These are phyloP conservation scores for Ochotona curzoniae DNA, from an alignment of 2,113 vertebrate species.

Conservation along the genomic window DNA sequence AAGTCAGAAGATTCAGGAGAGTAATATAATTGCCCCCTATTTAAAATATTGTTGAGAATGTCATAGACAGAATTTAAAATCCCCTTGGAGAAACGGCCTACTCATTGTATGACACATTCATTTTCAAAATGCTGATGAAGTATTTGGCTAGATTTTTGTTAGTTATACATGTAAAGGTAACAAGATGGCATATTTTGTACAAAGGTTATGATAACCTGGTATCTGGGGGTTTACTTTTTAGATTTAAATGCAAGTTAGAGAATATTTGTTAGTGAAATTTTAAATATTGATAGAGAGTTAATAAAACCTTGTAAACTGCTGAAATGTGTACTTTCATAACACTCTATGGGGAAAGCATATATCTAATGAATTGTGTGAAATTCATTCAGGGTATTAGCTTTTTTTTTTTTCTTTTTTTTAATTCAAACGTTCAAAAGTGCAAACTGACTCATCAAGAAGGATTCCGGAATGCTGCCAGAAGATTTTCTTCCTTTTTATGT, in stretches of 20 bases:
- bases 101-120: constrained; percentile 22
- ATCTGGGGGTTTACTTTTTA: constrained; percentile 1
- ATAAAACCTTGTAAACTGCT: constrained; percentile 52
- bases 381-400: constrained; percentile 63
- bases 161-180: not conserved
- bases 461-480: constrained; percentile 65
- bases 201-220: not conserved
- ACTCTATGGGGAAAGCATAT: constrained; percentile 23
- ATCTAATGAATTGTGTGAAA: constrained; percentile 62
- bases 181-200: not conserved
- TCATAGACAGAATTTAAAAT: constrained; percentile 62
- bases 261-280: constrained; percentile 52
- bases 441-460: constrained; percentile 67
- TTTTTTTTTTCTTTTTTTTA: no score
- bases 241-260: not conserved
- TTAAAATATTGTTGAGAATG: constrained; percentile 70
- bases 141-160: constrained; percentile 36
- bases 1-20: constrained; percentile 50
- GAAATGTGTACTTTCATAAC: constrained; percentile 34
- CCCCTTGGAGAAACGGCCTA: constrained; percentile 30
- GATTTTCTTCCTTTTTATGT: not conserved
- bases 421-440: no score
- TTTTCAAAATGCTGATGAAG: not conserved
- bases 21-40: constrained; percentile 43
- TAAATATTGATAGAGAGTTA: constrained; percentile 47